Conservation (phyloP, 1,140 invertebrate species). For the Reticulitermes speratus region DNA sequence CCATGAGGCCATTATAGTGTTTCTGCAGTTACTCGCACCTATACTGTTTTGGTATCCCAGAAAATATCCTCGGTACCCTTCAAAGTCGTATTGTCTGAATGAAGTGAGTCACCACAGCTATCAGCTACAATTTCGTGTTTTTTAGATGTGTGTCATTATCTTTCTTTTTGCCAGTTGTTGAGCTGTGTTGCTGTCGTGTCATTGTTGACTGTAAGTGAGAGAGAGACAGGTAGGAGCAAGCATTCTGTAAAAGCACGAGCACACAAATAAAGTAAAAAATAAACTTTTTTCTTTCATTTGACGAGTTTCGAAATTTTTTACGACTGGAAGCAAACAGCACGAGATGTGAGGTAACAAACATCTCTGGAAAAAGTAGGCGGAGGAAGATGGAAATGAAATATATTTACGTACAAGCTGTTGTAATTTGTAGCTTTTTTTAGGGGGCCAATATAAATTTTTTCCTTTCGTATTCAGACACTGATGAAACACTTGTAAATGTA, state of each 20-base stretch:
- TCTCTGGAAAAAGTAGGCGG: background rate
- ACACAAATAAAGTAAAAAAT: background rate
- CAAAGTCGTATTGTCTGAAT: too few species aligned
- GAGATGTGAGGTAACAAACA: conserved; percentile 2
- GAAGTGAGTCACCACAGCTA: too few species aligned
- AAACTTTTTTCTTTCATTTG: background rate
- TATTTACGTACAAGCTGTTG: background rate
- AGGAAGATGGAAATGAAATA: background rate
- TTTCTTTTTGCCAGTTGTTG: too few species aligned
- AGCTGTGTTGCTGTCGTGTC: too few species aligned
- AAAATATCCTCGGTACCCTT: too few species aligned
- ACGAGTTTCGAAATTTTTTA: conserved; percentile 19
- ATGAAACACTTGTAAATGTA: background rate
- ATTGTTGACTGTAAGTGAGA: background rate
- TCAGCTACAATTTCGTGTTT: too few species aligned
- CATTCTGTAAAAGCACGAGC: background rate
- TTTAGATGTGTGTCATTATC: too few species aligned
- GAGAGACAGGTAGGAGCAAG: background rate
- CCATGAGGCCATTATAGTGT: too few species aligned
- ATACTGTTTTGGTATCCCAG: too few species aligned
- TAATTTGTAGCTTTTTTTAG: conserved; percentile 1
- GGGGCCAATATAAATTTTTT: background rate
- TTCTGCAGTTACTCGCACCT: too few species aligned
- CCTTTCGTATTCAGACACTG: background rate
- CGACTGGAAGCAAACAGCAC: background rate